These are phyloP conservation scores for Pogonomyrmex barbatus DNA, from an alignment of 1,140 invertebrate species.

Conservation along the genomic window DNA sequence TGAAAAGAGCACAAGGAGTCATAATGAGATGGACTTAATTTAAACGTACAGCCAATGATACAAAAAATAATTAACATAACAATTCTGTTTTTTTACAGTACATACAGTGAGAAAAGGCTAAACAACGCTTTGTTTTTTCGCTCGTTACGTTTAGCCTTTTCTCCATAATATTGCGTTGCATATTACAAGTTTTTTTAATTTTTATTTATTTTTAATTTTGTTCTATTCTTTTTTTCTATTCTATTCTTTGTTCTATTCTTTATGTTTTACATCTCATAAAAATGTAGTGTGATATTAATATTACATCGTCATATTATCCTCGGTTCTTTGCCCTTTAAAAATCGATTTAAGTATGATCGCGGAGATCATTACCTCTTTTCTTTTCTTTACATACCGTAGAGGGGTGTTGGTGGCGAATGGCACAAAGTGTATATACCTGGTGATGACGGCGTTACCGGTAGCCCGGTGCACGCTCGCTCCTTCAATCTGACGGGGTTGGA, in stretches of 20 bases:
- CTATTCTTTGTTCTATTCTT: too few relatives aligned
- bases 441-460: conserved; percentile 86
- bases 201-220: too few relatives aligned
- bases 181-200: too few relatives aligned
- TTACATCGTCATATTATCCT: conserved; percentile 81
- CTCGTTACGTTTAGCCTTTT: too few relatives aligned
- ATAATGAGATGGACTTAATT: conserved; percentile 85
- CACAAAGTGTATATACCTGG: conserved; percentile 90
- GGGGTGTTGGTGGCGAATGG: conserved; percentile 83
- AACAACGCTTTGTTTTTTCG: too few relatives aligned
- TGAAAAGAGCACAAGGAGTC: conserved; percentile 58
- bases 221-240: too few relatives aligned
- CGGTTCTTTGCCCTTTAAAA: background rate
- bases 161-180: too few relatives aligned
- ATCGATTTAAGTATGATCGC: background rate
- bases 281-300: conserved; percentile 82
- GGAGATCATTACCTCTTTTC: background rate
- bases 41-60: conserved; percentile 84
- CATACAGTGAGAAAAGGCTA: too few relatives aligned
- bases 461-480: conserved; percentile 89
- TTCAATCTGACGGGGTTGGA: conserved; percentile 90
- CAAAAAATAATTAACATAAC: conserved; percentile 80
- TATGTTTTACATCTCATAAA: too few relatives aligned
- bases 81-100: conserved; percentile 80
- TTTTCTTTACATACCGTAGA: conserved; percentile 13